phyloP scores from a whole-genome alignment of 1,140 invertebrate genomes.

The Lethrus apterus region DNA sequence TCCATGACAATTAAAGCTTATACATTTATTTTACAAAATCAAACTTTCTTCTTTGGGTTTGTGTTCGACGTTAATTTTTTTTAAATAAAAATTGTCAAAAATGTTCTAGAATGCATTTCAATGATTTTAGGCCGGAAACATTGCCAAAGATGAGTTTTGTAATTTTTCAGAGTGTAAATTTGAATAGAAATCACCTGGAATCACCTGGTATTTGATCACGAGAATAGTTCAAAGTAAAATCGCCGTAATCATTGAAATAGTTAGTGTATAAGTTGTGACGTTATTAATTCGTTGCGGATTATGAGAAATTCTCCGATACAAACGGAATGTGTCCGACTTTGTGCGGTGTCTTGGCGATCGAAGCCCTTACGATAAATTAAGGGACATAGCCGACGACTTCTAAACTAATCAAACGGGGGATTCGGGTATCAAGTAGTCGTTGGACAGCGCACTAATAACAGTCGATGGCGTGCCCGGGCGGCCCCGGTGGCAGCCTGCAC shows the following conservation, averaged over 20 bases:
- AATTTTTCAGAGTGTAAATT: too few species aligned
- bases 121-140: too few species aligned
- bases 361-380: constrained; percentile 11
- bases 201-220: constrained; percentile 9
- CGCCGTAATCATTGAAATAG: constrained; percentile 1
- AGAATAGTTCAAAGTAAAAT: constrained; percentile 6
- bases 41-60: too few species aligned
- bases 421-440: constrained; percentile 12
- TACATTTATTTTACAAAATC: constrained; percentile 11
- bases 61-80: too few species aligned
- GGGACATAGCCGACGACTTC: constrained; percentile 13
- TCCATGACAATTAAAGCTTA: not conserved
- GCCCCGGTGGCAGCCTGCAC: not conserved
- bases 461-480: constrained; percentile 7
- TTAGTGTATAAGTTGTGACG: too few species aligned
- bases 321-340: constrained; percentile 11
- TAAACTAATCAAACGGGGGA: constrained; percentile 15
- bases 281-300: constrained; percentile 7
- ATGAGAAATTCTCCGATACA: constrained; percentile 10
- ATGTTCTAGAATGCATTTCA: too few species aligned
- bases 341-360: constrained; percentile 7
- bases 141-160: too few species aligned
- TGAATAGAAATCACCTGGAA: too few species aligned
- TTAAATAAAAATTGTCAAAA: too few species aligned
- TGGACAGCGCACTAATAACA: constrained; percentile 14